Evolutionary conservation across 2,888 invertebrate genomes (phyloP).

Genomic region (Minunthozetes semirufus): DNA sequence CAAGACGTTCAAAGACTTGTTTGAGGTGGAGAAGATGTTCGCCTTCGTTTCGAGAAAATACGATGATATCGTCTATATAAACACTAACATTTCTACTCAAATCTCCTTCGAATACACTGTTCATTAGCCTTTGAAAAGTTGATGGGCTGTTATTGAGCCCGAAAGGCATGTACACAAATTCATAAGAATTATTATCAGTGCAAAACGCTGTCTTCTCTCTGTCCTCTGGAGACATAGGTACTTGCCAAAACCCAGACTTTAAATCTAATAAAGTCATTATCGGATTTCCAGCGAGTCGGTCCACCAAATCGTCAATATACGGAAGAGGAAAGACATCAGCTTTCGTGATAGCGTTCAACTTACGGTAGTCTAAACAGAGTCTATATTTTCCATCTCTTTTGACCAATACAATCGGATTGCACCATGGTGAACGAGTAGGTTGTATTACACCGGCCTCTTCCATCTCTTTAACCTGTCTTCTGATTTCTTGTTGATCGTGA

Average conservation of each 20-base stretch:
- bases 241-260: conserved; percentile 24
- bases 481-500: conserved; percentile 20
- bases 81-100: conserved; percentile 30
- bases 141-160: conserved; percentile 44
- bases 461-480: conserved; percentile 31
- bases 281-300: not conserved
- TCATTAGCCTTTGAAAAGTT: conserved; percentile 44
- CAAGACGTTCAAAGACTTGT: conserved; percentile 26
- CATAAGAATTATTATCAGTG: conserved; percentile 40
- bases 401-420: conserved; percentile 29
- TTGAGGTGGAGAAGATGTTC: conserved; percentile 16
- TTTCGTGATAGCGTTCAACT: conserved; percentile 30
- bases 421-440: not conserved
- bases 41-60: not conserved
- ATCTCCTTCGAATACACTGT: conserved; percentile 38
- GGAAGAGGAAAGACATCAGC: conserved; percentile 22
- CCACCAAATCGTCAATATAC: conserved; percentile 17
- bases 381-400: not conserved
- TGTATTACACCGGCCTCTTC: not conserved
- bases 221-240: conserved; percentile 34
- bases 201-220: conserved; percentile 43
- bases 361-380: conserved; percentile 33
- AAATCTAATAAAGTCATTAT: conserved; percentile 18
- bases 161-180: conserved; percentile 44
- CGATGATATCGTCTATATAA: conserved; percentile 34